Percentiles rank a stretch among this genome's conserved stretches.
Conservation (phyloP, 2,888 invertebrate genomes). For the Leptarthrus brevirostris region DNA sequence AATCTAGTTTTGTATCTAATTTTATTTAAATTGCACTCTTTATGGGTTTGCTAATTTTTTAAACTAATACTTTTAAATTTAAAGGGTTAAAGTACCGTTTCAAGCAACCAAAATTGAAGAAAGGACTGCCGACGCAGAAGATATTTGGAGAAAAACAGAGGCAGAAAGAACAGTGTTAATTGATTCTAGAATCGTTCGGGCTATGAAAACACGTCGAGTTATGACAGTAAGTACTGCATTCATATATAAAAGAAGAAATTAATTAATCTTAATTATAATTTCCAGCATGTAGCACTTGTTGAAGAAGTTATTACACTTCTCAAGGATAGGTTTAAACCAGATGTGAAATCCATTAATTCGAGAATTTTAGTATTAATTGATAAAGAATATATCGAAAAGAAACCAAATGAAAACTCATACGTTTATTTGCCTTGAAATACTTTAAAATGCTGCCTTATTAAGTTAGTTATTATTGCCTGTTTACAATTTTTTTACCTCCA, state of each 20-base stretch:
- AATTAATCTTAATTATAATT: not conserved
- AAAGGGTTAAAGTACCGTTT: not conserved
- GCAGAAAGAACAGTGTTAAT: not conserved
- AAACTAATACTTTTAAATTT: too few relatives aligned
- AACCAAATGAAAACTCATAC: not conserved
- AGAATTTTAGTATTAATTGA: not conserved
- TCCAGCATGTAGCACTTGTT: not conserved
- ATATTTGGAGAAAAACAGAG: not conserved
- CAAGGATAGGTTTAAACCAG: not conserved
- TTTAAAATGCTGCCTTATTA: too few relatives aligned
- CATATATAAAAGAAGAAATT: not conserved
- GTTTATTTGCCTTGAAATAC: not conserved
- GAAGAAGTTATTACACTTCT: not conserved
- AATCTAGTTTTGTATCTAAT: too few relatives aligned
- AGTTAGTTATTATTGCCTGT: too few relatives aligned
- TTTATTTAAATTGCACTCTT: too few relatives aligned
- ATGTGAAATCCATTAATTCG: not conserved
- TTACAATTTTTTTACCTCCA: too few relatives aligned
- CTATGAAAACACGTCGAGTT: not conserved
- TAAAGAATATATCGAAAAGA: not conserved
- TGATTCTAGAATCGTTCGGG: conserved; percentile 2
- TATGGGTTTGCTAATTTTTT: too few relatives aligned
- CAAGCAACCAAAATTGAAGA: not conserved
- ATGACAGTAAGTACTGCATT: not conserved
- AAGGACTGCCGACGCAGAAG: not conserved